Base-by-base conservation (phyloP, 2,888 invertebrate species). In the Blomia tropicalis region DNA sequence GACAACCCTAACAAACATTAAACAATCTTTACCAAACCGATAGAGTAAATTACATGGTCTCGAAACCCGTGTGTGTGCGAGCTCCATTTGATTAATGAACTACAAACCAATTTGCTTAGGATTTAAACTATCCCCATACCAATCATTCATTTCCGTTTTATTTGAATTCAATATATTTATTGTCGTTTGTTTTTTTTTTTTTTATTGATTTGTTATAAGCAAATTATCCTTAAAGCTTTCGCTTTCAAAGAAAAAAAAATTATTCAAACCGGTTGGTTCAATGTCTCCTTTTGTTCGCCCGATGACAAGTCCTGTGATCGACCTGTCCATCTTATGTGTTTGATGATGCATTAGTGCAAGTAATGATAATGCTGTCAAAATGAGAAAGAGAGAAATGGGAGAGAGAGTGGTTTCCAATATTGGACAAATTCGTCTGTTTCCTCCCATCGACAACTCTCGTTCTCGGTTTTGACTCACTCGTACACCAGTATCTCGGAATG, bases 361-460 rank as follows among this genome's bases (percentile, higher is more conserved):
- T 47, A 47, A 47, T 47, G 51, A 47, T 47, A 47, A 47, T 22
- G 51, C 27, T 22, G 51, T 47, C 27, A 47, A 47, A n/a, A 14
- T 41, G 41, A 17, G 14, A 41, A 41, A n/a, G n/a, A n/a, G n/a
- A n/a, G n/a, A n/a, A n/a, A n/a, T n/a, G n/a, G n/a, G 41, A 17
- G 41, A 14, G 14, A 14, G 14, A n/a, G 51, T 47, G 51, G 51
- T 25, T 47, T 25, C 7, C n/a, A n/a, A 14, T 41, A n/a, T n/a
- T 47, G 51, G 51, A 47, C 51, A 47, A 47, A 47, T 47, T 47
- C 51, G 51, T 11, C n/a, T 47, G 51, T 47, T 47, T 22, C 41
- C n/a, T n/a, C 36, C 36, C 36, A 47, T 47, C n/a, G 11, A 47
- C 51, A 11, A n/a, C 36, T 36, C 36, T n/a, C n/a, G n/a, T n/a